Conservation (phyloP, 2,113 vertebrate species). For the Mobula birostris region DNA sequence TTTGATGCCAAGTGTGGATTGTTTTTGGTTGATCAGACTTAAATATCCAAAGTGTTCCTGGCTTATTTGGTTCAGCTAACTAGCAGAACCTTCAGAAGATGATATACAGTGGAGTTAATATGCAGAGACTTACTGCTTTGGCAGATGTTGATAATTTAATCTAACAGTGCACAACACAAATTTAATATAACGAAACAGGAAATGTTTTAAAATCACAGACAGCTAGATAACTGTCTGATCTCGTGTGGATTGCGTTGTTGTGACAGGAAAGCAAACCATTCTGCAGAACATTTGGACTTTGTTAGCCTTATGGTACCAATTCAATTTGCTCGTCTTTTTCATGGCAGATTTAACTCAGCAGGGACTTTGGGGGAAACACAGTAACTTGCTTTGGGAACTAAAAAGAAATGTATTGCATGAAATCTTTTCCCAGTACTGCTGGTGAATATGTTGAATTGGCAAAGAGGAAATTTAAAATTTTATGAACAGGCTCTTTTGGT, state of each 20-base stretch:
- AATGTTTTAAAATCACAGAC: background rate
- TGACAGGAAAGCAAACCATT: background rate
- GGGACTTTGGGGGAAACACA: background rate
- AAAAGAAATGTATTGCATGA: background rate
- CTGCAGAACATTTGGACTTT: background rate
- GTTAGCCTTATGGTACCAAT: background rate
- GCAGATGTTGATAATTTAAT: background rate
- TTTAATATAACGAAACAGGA: background rate
- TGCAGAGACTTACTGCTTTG: background rate
- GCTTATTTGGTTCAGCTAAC: background rate
- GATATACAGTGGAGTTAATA: background rate
- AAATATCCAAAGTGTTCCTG: background rate
- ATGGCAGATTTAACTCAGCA: background rate
- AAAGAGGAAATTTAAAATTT: background rate
- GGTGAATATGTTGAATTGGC: conserved; percentile 19
- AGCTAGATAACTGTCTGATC: background rate
- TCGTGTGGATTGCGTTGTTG: background rate
- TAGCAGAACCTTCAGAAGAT: background rate
- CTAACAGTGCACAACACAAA: background rate
- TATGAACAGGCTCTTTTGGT: background rate
- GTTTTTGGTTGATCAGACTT: background rate
- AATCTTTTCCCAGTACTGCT: background rate
- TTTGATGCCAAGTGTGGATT: background rate
- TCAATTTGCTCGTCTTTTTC: background rate
- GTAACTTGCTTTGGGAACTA: background rate